Evolutionary conservation across 2,113 vertebrate genomes (phyloP).

Genomic region (Marmota monax): DNA sequence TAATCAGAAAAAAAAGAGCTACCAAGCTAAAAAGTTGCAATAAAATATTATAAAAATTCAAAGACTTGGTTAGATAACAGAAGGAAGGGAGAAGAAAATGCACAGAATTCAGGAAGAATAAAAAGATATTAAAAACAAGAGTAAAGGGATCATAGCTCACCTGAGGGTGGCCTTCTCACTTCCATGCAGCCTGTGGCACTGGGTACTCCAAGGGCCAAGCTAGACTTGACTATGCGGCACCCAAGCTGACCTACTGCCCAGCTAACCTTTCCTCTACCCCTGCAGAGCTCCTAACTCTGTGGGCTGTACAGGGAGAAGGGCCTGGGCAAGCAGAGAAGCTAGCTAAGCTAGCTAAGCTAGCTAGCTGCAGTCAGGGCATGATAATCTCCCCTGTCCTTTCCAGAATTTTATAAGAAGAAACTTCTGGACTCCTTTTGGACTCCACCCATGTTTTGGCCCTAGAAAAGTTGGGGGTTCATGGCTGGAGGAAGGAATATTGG

Average conservation of each 20-base stretch:
- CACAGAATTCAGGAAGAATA: background rate
- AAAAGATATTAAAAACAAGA: background rate
- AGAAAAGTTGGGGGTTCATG: background rate
- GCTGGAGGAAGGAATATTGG: background rate
- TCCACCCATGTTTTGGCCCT: background rate
- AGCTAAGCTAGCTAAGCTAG: background rate
- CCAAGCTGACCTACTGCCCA: background rate
- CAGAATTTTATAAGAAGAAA: background rate
- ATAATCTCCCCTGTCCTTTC: background rate
- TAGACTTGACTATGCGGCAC: fast-evolving
- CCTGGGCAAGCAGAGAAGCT: background rate
- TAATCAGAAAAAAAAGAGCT: background rate
- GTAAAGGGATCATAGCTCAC: background rate
- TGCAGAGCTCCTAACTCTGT: background rate
- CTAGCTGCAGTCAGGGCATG: background rate
- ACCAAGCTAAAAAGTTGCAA: background rate
- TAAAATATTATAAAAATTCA: background rate
- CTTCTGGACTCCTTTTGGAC: background rate
- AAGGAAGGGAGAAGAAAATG: background rate
- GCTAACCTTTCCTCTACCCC: background rate
- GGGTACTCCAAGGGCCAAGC: background rate
- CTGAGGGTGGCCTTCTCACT: background rate
- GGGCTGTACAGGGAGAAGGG: too few species aligned
- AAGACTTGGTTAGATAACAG: background rate
- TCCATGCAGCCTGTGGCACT: background rate